phyloP scores from a whole-genome alignment of 2,113 vertebrate species.

The Coregonus clupeaformis region DNA sequence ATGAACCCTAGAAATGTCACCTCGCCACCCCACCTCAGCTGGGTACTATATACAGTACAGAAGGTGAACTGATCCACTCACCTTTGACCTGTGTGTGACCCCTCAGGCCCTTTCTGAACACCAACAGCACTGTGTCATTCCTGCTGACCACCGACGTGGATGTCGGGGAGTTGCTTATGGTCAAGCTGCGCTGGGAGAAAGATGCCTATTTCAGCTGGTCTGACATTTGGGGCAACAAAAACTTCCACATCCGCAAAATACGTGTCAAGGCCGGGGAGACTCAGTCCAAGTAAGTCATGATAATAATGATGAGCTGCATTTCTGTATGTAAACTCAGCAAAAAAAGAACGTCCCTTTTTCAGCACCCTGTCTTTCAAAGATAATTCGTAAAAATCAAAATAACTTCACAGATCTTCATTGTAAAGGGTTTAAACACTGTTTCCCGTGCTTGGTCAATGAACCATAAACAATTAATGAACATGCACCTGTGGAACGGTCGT shows the following conservation, averaged over 20 bases:
- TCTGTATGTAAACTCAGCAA: neutral
- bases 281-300: constrained; percentile 84
- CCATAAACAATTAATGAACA: too few species aligned
- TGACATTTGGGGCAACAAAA: constrained; percentile 80
- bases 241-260: constrained; percentile 82
- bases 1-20: neutral
- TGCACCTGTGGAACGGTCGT: too few species aligned
- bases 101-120: constrained; percentile 76
- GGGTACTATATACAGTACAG: neutral
- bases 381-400: too few species aligned
- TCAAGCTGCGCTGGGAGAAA: constrained; percentile 89
- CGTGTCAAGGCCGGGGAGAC: constrained; percentile 92
- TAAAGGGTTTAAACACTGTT: too few species aligned
- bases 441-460: too few species aligned
- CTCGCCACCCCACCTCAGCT: neutral
- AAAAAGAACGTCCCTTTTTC: too few species aligned
- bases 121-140: constrained; percentile 89
- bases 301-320: too few species aligned
- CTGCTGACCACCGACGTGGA: constrained; percentile 90
- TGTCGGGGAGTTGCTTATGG: constrained; percentile 88
- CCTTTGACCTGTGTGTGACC: constrained; percentile 1
- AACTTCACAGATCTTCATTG: too few species aligned
- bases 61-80: neutral
- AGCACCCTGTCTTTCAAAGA: too few species aligned
- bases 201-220: constrained; percentile 83